Percentiles rank a stretch among this genome's conserved stretches.
Conservation (phyloP, 2,888 invertebrate species). For the Caenorhabditis imperialis region DNA sequence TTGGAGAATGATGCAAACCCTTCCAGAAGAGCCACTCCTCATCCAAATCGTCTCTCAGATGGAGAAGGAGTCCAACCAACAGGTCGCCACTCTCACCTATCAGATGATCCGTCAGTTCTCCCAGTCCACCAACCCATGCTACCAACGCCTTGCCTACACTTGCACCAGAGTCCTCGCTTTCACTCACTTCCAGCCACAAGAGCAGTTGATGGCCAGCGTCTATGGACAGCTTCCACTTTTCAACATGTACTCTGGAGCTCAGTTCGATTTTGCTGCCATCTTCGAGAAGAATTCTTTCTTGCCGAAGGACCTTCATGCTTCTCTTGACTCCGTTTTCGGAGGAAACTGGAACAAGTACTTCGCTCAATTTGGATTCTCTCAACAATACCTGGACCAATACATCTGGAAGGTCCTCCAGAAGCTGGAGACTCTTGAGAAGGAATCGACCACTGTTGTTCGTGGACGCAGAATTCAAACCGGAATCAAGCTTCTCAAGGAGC, state of each 20-base stretch:
- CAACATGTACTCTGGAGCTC: constrained; percentile 52
- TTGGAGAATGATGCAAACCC: constrained; percentile 65
- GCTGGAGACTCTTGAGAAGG: constrained; percentile 27
- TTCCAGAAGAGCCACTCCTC: constrained; percentile 63
- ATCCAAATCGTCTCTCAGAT: constrained; percentile 65
- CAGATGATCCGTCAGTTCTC: constrained; percentile 59
- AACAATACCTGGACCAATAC: constrained; percentile 62
- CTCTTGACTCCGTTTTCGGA: constrained; percentile 63
- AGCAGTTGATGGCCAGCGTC: constrained; percentile 39
- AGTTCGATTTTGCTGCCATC: constrained; percentile 62
- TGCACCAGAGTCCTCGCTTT: constrained; percentile 36
- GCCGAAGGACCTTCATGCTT: constrained; percentile 58
- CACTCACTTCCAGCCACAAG: constrained; percentile 52
- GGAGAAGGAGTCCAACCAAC: constrained; percentile 64
- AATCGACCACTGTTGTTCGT: constrained; percentile 49
- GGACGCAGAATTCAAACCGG: constrained; percentile 47
- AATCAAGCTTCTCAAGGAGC: constrained; percentile 52
- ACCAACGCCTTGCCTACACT: constrained; percentile 57
- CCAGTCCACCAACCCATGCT: constrained; percentile 63
- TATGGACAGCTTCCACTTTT: constrained; percentile 61
- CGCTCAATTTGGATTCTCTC: constrained; percentile 58
- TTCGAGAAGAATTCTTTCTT: constrained; percentile 64
- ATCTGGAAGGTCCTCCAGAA: constrained; percentile 43
- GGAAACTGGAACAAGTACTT: constrained; percentile 64
- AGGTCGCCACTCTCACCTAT: constrained; percentile 69